phyloP scores from a whole-genome alignment of 2,888 invertebrate species.

The Polyploca ridens region DNA sequence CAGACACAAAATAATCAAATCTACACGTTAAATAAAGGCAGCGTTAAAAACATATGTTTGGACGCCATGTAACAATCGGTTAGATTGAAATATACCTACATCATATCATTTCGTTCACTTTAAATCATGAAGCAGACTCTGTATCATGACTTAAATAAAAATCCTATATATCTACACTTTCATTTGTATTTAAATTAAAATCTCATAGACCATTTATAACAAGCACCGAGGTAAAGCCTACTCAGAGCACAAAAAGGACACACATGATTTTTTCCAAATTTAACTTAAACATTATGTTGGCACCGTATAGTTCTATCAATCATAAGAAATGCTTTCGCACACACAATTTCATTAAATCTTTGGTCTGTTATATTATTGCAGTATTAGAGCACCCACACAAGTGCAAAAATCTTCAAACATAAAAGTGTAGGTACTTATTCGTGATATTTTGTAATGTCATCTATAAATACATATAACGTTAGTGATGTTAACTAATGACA shows the following conservation, averaged over 20 bases:
- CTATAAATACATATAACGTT: constrained; percentile 11
- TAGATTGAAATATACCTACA: neutral
- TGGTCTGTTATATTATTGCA: constrained; percentile 72
- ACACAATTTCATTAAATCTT: constrained; percentile 65
- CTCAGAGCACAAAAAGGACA: constrained; percentile 22
- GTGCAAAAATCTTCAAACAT: constrained; percentile 16
- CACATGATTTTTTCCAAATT: constrained; percentile 43
- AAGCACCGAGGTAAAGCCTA: constrained; percentile 44
- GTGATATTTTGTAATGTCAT: constrained; percentile 37
- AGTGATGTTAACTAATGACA: constrained; percentile 24
- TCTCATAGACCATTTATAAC: constrained; percentile 16
- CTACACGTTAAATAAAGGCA: neutral
- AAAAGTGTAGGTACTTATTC: constrained; percentile 33
- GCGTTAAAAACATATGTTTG: neutral
- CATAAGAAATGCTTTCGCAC: constrained; percentile 54
- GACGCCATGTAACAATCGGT: neutral
- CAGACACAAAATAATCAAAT: neutral
- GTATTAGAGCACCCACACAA: constrained; percentile 46
- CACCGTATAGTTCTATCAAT: constrained; percentile 62
- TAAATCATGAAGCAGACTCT: neutral
- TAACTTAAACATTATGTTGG: constrained; percentile 54
- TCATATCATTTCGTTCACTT: neutral
- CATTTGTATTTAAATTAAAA: constrained; percentile 3
- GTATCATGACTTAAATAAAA: neutral
- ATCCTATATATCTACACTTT: neutral